Evolutionary conservation across 2,113 vertebrate species (phyloP), one percentile per base, ranked within the genome.

Genomic region (Tupaia tana): DNA sequence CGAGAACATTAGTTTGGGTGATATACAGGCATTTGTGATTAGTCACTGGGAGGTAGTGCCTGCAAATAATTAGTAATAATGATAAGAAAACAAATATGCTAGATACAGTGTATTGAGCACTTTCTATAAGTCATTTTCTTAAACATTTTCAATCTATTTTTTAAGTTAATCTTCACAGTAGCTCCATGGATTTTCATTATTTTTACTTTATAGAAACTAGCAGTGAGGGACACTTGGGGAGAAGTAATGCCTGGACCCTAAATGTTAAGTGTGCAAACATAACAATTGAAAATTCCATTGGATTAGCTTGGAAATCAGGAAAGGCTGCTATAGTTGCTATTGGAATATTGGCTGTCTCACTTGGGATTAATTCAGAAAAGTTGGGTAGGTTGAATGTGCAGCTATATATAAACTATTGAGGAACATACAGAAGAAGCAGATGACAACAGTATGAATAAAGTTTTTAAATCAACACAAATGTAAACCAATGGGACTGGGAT

Each of bases 141-240:
- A n/a, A 93, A 15, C 12, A 88, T 74, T 61, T 69, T 74, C 25
- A 69, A 20, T 87, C 16, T 19, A 63, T 74, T 80, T 61, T 8
- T 43, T 91, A 87, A 93, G 74, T 29, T 86, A 95, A 83, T 87
- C 67, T 86, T 95, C 43, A 90, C 18, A 73, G 24, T 9, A 54
- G 18, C 15, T 20, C 61, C 34, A 18, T 64, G 31, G 24, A 29
- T 27, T 43, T 84, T 58, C 12, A 29, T 63, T 93, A 85, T 95
- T 87, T 63, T 22, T 74, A 29, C 34, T 58, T 85, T 85, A 85
- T 6, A 91, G 59, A 91, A 88, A 91, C 69, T 73, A 79, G 19
- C 22, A 75, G 34, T 54, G 75, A 88, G 66, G 13, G 66, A 95
- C 61, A 74, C 27, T 59, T 87, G 31, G n/a, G 29, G 15, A 93